Percentiles rank a stretch among this genome's conserved stretches.
phyloP scores from a whole-genome alignment of 2,113 vertebrate species.

The Camarhynchus parvulus region DNA sequence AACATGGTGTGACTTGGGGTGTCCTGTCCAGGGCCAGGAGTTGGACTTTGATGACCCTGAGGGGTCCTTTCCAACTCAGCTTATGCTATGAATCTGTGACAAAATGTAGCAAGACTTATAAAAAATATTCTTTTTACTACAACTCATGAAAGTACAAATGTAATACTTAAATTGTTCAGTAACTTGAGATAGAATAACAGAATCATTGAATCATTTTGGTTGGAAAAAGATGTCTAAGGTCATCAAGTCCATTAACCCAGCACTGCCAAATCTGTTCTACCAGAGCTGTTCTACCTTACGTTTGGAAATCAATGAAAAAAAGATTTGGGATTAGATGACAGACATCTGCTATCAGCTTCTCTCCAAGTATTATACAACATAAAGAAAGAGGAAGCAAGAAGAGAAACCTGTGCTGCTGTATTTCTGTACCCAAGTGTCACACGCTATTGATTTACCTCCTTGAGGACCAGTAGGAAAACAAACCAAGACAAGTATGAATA shows the following conservation, averaged over 20 bases:
- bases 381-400: background rate
- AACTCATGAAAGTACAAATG: background rate
- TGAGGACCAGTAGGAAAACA: background rate
- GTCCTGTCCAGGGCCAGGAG: background rate
- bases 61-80: background rate
- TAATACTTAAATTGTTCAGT: background rate
- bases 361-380: background rate
- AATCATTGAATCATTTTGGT: background rate
- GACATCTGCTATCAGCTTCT: constrained; percentile 8
- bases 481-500: constrained; percentile 15
- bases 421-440: constrained; percentile 13
- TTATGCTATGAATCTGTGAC: background rate
- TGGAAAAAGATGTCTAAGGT: background rate
- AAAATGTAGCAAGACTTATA: background rate
- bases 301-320: constrained; percentile 55
- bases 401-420: background rate
- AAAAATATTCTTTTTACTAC: background rate
- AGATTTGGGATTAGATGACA: constrained; percentile 32
- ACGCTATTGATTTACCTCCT: constrained; percentile 40
- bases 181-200: background rate
- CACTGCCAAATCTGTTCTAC: background rate
- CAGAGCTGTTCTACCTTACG: background rate
- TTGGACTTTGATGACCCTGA: background rate
- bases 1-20: background rate
- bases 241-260: background rate